Evolutionary conservation across 53 echinoderm and acorn worm species (phyloP), one percentile per base, ranked within the genome.

Genomic region (Patiria pectinifera): DNA sequence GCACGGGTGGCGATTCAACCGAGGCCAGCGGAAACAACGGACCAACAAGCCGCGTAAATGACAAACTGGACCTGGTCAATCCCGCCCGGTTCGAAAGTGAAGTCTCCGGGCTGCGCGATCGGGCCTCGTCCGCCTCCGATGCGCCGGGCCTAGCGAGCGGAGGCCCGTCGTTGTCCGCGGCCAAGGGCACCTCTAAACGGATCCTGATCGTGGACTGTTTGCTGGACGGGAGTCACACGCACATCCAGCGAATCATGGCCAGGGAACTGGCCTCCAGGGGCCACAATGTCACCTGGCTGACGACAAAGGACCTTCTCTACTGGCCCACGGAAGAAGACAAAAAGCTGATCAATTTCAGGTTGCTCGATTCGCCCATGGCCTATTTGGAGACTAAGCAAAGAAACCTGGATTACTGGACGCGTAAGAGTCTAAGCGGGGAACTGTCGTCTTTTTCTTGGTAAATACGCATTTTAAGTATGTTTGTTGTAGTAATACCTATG

Each of bases 221-320:
- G 48, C 69, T 90, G 90, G 90, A 90, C 81, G 90, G 90, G 66
- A 90, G 90, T 47, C 90, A 90, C 49, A 80, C 90, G 5, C 90
- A 90, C 48, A 90, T 90, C 63, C 90, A 90, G 69, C 63, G 91
- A 18, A 16, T 76, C 7, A 83, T 83, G 91, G 91, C 91, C 23
- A 83, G 91, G 75, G 91, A 83, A 45, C 58, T 91, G 84, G 91
- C 91, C 25, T 83, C 84, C 5, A 84, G 84, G 59, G 91, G 91
- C 10, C 93, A 96, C 62, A 89, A 96, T 45, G 94, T 96, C 15
- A 94, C 94, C 12, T 89, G 93, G 53, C 78, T 96, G 9, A 59
- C 94, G 25, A 69, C 91, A 80, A 86, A 93, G n/a, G 46, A 12
- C 2, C 82, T 81, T 4, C 3, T 90, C 22, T 90, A 90, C 66